phyloP scores from a whole-genome alignment of 2,888 invertebrate genomes.

The Anthrax anthrax region DNA sequence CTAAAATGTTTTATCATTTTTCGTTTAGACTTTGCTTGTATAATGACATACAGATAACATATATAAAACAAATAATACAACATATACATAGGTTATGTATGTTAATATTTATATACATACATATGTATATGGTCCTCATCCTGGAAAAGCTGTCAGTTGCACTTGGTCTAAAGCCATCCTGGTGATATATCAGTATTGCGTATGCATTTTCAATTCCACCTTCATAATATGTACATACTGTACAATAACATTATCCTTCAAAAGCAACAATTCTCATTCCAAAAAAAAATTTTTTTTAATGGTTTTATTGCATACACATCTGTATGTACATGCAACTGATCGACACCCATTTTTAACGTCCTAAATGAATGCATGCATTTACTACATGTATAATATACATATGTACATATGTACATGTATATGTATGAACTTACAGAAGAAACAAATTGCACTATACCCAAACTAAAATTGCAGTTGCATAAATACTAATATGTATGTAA shows the following conservation, averaged over 20 bases:
- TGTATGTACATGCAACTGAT: not conserved
- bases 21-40: not conserved
- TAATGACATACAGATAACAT: not conserved
- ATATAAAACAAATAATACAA: not conserved
- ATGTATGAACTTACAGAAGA: too few relatives aligned
- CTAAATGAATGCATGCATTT: not conserved
- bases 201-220: too few relatives aligned
- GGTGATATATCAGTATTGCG: constrained; percentile 4
- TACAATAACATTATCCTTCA: too few relatives aligned
- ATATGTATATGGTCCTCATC: not conserved
- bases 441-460: too few relatives aligned
- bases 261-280: too few relatives aligned
- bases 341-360: not conserved
- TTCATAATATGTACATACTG: too few relatives aligned
- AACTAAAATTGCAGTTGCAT: too few relatives aligned
- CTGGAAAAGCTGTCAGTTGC: constrained; percentile 7
- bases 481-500: too few relatives aligned
- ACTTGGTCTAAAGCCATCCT: constrained; percentile 6
- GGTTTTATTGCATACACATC: too few relatives aligned
- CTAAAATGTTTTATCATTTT: not conserved
- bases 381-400: not conserved
- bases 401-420: too few relatives aligned
- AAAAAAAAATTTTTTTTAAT: too few relatives aligned
- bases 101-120: too few relatives aligned
- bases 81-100: not conserved